Conservation (phyloP, 1,140 invertebrate species). For the Eufriesea mexicana region DNA sequence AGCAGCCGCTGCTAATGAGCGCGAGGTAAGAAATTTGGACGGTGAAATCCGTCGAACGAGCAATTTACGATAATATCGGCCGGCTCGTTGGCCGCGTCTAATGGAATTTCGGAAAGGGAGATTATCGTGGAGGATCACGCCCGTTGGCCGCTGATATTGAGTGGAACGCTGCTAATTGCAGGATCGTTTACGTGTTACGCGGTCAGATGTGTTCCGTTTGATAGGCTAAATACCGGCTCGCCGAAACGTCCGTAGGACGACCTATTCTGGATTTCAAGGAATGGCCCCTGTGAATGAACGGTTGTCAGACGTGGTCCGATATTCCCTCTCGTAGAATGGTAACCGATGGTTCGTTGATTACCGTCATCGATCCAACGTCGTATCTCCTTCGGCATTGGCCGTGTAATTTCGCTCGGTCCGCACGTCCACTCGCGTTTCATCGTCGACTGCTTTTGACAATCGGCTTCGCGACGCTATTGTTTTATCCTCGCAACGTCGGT, state of each 20-base stretch:
- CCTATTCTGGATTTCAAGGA: conserved; percentile 40
- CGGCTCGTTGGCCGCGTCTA: conserved; percentile 32
- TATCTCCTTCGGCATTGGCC: conserved; percentile 11
- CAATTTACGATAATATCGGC: conserved; percentile 50
- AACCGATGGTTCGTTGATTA: conserved; percentile 39
- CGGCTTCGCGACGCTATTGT: not conserved
- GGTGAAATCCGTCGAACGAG: conserved; percentile 48
- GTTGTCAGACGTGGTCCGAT: conserved; percentile 36
- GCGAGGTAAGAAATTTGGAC: conserved; percentile 35
- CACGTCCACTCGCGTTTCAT: not conserved
- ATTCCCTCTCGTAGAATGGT: conserved; percentile 19
- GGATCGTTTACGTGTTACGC: conserved; percentile 56
- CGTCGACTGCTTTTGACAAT: conserved; percentile 29
- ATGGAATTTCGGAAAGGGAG: conserved; percentile 50
- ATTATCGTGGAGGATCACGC: conserved; percentile 46
- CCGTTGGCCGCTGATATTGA: conserved; percentile 42
- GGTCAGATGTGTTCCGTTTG: conserved; percentile 54
- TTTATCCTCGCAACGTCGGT: not conserved
- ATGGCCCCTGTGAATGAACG: conserved; percentile 43
- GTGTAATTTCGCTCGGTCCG: conserved; percentile 27
- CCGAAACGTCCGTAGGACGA: conserved; percentile 8
- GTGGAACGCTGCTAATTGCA: conserved; percentile 50
- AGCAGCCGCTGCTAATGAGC: conserved; percentile 32
- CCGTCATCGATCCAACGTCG: conserved; percentile 34
- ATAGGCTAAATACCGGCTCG: conserved; percentile 43